Conservation (phyloP, 2,113 vertebrate species). For the Monopterus albus region DNA sequence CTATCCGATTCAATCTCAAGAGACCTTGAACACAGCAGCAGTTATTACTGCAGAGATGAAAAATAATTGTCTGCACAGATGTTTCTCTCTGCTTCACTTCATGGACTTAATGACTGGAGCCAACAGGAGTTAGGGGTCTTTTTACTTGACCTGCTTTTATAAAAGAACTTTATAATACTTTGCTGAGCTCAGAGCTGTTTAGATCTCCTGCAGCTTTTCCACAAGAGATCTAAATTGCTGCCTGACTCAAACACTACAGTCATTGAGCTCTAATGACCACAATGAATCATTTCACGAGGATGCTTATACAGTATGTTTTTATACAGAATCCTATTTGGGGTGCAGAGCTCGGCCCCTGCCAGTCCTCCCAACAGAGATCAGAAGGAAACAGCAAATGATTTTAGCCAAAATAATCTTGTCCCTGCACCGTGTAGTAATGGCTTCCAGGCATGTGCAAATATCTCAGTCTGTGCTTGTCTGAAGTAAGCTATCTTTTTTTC, state of each 20-base stretch:
- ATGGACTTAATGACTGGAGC: slow-evolving; percentile 62
- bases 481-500: slow-evolving; percentile 21
- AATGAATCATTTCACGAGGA: slow-evolving; percentile 43
- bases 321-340: slow-evolving; percentile 12
- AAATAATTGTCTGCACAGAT: slow-evolving; percentile 59
- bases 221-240: slow-evolving; percentile 38
- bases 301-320: slow-evolving; percentile 7
- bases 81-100: slow-evolving; percentile 60
- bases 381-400: slow-evolving; percentile 25
- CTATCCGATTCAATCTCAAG: slow-evolving; percentile 44
- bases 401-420: slow-evolving; percentile 33
- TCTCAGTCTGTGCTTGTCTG: slow-evolving; percentile 20
- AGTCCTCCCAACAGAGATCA: slow-evolving; percentile 35
- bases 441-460: slow-evolving; percentile 32
- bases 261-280: slow-evolving; percentile 48
- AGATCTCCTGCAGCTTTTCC: slow-evolving; percentile 43
- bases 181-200: slow-evolving; percentile 34
- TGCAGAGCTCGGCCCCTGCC: slow-evolving; percentile 7
- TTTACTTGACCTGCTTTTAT: slow-evolving; percentile 60
- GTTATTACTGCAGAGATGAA: slow-evolving; percentile 62
- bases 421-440: not conserved
- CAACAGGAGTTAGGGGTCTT: slow-evolving; percentile 34
- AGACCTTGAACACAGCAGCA: slow-evolving; percentile 65
- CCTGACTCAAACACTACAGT: slow-evolving; percentile 27
- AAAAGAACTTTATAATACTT: slow-evolving; percentile 46